These are phyloP conservation scores for Cantharis rustica DNA, from an alignment of 2,888 invertebrate species.

Conservation along the genomic window DNA sequence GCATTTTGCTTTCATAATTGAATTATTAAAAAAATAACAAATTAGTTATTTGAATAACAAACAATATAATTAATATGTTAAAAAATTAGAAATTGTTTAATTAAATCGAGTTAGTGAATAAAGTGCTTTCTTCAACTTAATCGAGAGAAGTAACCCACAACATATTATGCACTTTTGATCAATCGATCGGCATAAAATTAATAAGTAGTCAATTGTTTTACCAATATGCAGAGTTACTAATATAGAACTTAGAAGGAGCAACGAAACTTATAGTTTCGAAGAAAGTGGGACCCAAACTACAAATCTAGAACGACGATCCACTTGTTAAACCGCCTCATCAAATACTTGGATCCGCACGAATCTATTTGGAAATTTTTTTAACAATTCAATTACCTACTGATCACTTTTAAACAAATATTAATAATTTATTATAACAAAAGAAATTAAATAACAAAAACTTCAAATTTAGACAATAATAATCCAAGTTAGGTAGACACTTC, in stretches of 20 bases:
- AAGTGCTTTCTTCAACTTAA: background rate
- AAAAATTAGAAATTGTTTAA: background rate
- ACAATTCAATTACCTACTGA: background rate
- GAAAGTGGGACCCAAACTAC: slow-evolving; percentile 36
- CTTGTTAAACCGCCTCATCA: slow-evolving; percentile 32
- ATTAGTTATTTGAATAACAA: background rate
- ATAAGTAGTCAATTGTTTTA: slow-evolving; percentile 12
- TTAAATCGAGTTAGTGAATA: background rate
- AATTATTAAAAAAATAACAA: background rate
- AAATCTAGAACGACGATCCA: slow-evolving; percentile 36
- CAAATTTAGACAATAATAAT: too few relatives aligned
- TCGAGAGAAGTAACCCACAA: background rate
- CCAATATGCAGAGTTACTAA: slow-evolving; percentile 10
- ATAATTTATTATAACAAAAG: background rate
- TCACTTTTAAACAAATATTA: background rate
- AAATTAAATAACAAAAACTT: background rate
- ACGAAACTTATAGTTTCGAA: slow-evolving; percentile 19
- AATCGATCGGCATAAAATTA: background rate
- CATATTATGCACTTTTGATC: background rate
- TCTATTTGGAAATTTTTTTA: slow-evolving; percentile 2
- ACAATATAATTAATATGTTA: background rate
- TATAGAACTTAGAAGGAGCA: background rate
- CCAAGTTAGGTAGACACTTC: too few relatives aligned
- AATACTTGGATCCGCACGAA: slow-evolving; percentile 13
- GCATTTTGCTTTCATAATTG: background rate